Percentiles rank a stretch among this genome's conserved stretches.
Evolutionary conservation across 1,140 invertebrate genomes (phyloP).

Genomic region (Gyrodactylus bullatarudis): DNA sequence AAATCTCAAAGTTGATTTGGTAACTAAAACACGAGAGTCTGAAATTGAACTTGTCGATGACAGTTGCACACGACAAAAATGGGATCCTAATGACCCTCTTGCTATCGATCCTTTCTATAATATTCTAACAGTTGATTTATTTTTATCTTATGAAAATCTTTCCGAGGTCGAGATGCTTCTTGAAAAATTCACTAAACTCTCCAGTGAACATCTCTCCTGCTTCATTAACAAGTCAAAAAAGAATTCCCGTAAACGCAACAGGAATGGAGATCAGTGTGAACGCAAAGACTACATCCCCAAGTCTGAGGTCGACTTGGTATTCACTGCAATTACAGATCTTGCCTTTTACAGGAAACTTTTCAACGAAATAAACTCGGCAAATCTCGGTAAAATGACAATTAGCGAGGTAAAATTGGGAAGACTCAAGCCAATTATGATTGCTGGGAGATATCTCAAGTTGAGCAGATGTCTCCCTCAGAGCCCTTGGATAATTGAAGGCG

Average conservation of each 20-base stretch:
- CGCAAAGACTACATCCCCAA: background rate
- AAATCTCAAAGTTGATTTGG: background rate
- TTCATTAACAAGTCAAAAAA: background rate
- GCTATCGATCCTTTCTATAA: background rate
- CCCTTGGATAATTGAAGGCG: conserved; percentile 55
- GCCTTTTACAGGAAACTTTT: background rate
- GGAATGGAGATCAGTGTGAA: background rate
- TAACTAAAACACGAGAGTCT: background rate
- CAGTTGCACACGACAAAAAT: background rate
- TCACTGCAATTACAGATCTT: background rate
- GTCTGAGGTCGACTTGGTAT: background rate
- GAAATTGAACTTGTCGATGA: background rate
- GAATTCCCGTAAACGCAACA: background rate
- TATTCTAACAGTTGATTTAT: background rate
- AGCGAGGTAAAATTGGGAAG: background rate
- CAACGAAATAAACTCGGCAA: background rate
- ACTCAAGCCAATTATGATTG: conserved; percentile 5
- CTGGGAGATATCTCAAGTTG: conserved; percentile 50
- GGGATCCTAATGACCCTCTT: background rate
- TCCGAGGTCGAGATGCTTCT: background rate
- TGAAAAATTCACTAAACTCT: background rate
- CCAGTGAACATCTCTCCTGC: background rate
- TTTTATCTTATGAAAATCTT: background rate
- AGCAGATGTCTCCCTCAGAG: conserved; percentile 54
- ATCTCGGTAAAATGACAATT: background rate